These are phyloP conservation scores for Leptopilina clavipes DNA, from an alignment of 1,140 invertebrate genomes.

Conservation along the genomic window DNA sequence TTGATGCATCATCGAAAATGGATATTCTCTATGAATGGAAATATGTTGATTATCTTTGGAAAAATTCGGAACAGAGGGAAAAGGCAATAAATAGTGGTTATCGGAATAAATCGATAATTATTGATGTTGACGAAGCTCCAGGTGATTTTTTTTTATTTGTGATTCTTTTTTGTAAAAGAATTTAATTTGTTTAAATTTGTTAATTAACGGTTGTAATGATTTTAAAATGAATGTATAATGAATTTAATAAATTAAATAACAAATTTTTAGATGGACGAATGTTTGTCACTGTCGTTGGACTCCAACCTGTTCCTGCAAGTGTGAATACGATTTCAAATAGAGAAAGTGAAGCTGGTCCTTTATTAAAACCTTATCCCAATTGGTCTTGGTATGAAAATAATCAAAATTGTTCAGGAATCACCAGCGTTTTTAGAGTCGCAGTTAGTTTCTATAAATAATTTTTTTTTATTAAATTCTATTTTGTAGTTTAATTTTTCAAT, in stretches of 20 bases:
- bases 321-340: conserved; percentile 44
- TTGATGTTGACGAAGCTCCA: not conserved
- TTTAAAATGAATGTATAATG: not conserved
- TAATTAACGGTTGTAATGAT: not conserved
- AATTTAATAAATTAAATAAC: not conserved
- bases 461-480: too few species aligned
- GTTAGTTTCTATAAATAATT: conserved; percentile 37
- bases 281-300: conserved; percentile 54
- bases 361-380: conserved; percentile 54
- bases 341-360: conserved; percentile 40
- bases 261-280: conserved; percentile 44
- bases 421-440: conserved; percentile 52
- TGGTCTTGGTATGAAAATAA: conserved; percentile 52
- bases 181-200: not conserved
- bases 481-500: not conserved
- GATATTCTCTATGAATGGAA: conserved; percentile 16
- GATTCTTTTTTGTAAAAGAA: too few species aligned
- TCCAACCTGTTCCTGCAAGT: conserved; percentile 52
- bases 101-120: not conserved
- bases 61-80: not conserved
- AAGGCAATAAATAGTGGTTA: not conserved
- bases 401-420: conserved; percentile 49
- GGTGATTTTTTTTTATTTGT: not conserved
- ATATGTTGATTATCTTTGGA: conserved; percentile 15
- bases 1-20: not conserved